Conservation (phyloP, 2,888 invertebrate species). For the Parnassius mnemosyne region DNA sequence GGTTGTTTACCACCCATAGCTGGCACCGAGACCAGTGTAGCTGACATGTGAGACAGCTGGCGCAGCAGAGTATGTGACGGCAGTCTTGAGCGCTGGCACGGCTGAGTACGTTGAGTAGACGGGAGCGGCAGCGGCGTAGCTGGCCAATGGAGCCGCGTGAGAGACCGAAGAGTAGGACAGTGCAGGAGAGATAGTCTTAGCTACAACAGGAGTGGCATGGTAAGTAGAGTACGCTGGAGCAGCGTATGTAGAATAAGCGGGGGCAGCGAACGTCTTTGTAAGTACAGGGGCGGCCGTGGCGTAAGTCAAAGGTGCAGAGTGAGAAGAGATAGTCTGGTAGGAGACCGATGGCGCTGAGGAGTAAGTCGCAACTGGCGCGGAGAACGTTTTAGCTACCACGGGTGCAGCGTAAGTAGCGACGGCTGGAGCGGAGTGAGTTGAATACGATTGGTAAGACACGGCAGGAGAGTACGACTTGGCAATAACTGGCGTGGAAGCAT, state of each 20-base stretch:
- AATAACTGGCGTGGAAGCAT: conserved; percentile 43
- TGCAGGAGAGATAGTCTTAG: too few relatives aligned
- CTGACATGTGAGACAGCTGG: conserved; percentile 82
- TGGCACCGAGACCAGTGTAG: conserved; percentile 81
- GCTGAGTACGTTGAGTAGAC: conserved; percentile 67
- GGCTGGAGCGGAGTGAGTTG: conserved; percentile 58
- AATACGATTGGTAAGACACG: conserved; percentile 45
- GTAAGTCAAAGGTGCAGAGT: conserved; percentile 29
- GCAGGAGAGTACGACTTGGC: conserved; percentile 53
- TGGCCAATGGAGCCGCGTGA: background rate
- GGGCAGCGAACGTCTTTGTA: conserved; percentile 37
- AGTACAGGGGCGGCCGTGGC: conserved; percentile 25
- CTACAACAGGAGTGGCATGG: conserved; percentile 70
- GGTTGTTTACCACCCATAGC: conserved; percentile 62
- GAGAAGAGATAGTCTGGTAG: conserved; percentile 29
- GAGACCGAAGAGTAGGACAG: conserved; percentile 25
- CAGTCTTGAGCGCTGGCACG: conserved; percentile 76
- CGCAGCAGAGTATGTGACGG: conserved; percentile 80
- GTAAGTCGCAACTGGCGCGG: conserved; percentile 39
- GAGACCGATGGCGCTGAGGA: conserved; percentile 29
- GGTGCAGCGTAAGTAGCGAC: conserved; percentile 28
- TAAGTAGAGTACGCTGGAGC: conserved; percentile 51
- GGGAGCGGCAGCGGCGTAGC: conserved; percentile 43
- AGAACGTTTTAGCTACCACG: conserved; percentile 37
- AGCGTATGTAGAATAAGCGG: too few relatives aligned